A percentile compares a stretch with the other conserved stretches of the same genome.
Conservation (phyloP, 2,797 vertebrate genomes). For the Champsocephalus esox region DNA sequence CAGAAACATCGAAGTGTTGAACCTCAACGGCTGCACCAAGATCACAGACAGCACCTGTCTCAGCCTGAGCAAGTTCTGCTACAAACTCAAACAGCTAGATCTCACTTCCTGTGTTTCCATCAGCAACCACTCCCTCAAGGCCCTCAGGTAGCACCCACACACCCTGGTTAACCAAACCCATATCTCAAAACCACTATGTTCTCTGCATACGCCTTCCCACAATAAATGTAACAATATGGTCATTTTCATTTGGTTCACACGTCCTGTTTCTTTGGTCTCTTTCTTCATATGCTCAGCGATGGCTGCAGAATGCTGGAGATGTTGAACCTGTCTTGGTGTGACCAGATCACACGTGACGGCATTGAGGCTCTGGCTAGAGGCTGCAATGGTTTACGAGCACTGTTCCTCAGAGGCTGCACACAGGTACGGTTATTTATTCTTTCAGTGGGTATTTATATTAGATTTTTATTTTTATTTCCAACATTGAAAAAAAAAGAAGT, state of each 20-base stretch:
- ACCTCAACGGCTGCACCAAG: slow-evolving; percentile 97
- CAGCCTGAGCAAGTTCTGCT: slow-evolving; percentile 97
- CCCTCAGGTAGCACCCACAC: slow-evolving; percentile 87
- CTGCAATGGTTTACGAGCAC: slow-evolving; percentile 88
- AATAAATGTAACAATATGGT: background rate
- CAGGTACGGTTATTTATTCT: slow-evolving; percentile 75
- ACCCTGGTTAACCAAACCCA: background rate
- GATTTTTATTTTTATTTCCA: no score
- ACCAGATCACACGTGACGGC: slow-evolving; percentile 94
- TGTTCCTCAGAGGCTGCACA: slow-evolving; percentile 94
- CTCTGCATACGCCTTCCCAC: background rate
- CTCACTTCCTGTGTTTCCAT: slow-evolving; percentile 96
- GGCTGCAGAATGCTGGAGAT: slow-evolving; percentile 93
- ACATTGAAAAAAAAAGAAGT: no score
- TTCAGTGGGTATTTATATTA: no score
- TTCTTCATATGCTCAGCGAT: slow-evolving; percentile 80
- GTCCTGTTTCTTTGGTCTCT: slow-evolving; percentile 12
- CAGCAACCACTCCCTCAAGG: slow-evolving; percentile 95
- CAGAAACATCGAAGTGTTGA: slow-evolving; percentile 95
- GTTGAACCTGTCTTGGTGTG: slow-evolving; percentile 95
- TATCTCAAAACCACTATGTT: background rate
- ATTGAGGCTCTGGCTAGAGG: slow-evolving; percentile 92
- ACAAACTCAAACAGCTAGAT: slow-evolving; percentile 95
- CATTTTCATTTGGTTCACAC: background rate
- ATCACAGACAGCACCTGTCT: slow-evolving; percentile 97